These are phyloP conservation scores for Prionailurus bengalensis DNA, from an alignment of 2,113 vertebrate genomes.

Conservation along the genomic window DNA sequence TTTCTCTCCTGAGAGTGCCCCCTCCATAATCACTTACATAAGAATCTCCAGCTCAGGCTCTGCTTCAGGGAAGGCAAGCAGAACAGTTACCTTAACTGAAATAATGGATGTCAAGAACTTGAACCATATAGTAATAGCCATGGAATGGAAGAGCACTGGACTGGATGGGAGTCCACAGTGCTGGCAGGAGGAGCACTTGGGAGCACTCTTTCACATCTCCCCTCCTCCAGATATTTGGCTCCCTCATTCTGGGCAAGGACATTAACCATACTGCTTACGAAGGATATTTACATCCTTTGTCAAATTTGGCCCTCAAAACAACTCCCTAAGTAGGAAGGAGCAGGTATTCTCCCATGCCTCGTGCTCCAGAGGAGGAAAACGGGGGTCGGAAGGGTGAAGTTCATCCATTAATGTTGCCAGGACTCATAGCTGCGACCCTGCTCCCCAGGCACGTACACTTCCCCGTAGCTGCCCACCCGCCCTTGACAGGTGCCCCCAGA, in stretches of 20 bases:
- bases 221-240: too few relatives aligned
- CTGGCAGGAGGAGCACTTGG: too few relatives aligned
- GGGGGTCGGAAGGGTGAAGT: rapidly evolving
- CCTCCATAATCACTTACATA: background rate
- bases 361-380: background rate
- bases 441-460: background rate
- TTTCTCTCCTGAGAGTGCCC: background rate
- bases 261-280: background rate
- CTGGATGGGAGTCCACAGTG: too few relatives aligned
- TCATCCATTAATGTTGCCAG: background rate
- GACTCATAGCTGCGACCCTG: background rate
- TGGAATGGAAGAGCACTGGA: background rate
- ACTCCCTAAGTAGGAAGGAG: too few relatives aligned
- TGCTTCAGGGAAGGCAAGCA: background rate
- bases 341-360: background rate
- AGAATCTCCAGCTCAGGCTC: background rate
- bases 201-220: too few relatives aligned
- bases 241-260: background rate
- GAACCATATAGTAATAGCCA: rapidly evolving
- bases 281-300: too few relatives aligned
- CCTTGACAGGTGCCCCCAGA: background rate
- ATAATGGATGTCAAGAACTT: background rate
- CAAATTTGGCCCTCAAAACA: background rate
- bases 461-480: background rate
- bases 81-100: background rate